Evolutionary conservation across 2,888 invertebrate genomes (phyloP).

Genomic region (Erebia epiphron): DNA sequence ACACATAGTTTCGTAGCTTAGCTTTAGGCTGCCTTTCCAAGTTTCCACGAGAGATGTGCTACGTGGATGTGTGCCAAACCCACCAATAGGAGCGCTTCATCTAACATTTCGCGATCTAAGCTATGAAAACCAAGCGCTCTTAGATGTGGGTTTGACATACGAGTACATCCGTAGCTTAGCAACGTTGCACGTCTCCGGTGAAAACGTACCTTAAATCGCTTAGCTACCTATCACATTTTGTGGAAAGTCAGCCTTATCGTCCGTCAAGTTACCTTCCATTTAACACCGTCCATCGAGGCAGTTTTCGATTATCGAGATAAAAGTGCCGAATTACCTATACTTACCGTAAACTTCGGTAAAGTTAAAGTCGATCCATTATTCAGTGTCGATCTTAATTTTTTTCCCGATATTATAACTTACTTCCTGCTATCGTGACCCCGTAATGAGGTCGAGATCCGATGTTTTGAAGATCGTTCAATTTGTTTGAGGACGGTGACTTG

Average conservation of each 20-base stretch:
- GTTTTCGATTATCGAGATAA: constrained; percentile 34
- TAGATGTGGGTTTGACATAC: no score
- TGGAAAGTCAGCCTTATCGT: neutral
- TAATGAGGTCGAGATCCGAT: neutral
- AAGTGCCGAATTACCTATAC: constrained; percentile 31
- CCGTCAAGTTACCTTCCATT: constrained; percentile 3
- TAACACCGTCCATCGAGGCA: constrained; percentile 21
- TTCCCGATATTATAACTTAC: constrained; percentile 2
- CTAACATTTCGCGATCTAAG: no score
- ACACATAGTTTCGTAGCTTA: no score
- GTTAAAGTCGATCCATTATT: constrained; percentile 30
- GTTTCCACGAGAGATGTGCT: no score
- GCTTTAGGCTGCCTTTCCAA: no score
- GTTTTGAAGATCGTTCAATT: neutral
- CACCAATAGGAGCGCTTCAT: no score
- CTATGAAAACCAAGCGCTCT: no score
- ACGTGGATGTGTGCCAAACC: no score
- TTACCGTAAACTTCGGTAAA: constrained; percentile 28
- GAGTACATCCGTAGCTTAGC: no score
- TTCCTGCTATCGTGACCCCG: neutral
- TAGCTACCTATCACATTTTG: no score
- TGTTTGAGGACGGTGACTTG: neutral
- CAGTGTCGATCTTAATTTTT: constrained; percentile 26
- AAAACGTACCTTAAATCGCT: no score
- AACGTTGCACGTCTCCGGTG: no score